A percentile compares a stretch with the other conserved stretches of the same genome.
Conservation (phyloP, 2,797 vertebrate species). For the Sphaeramia orbicularis region DNA sequence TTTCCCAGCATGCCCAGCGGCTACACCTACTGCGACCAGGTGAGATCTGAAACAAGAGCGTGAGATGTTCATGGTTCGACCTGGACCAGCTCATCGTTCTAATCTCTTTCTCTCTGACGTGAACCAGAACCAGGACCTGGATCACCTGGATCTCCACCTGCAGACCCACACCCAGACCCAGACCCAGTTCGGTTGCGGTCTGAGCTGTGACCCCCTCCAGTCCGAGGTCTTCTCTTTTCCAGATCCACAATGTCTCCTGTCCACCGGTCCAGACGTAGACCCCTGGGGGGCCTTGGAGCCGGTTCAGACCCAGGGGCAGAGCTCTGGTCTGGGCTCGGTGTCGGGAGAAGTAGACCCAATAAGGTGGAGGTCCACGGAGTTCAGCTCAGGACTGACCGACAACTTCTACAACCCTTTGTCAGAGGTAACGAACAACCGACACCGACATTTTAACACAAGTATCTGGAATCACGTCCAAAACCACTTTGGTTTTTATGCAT, state of each 20-base stretch:
- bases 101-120: conserved; percentile 15
- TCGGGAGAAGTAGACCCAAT: conserved; percentile 9
- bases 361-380: no score
- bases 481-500: no score
- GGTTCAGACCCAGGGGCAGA: conserved; percentile 29
- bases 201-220: conserved; percentile 1
- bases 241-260: neutral
- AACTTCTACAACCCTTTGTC: no score
- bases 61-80: neutral
- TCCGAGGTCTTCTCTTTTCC: conserved; percentile 2
- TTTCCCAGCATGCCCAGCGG: conserved; percentile 19
- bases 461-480: no score
- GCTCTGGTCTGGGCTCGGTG: conserved; percentile 16
- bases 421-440: no score
- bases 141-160: conserved; percentile 16
- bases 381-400: no score
- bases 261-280: conserved; percentile 8
- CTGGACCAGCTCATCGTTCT: neutral
- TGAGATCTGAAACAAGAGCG: conserved; percentile 8
- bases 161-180: conserved; percentile 23
- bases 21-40: conserved; percentile 44
- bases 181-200: conserved; percentile 15
- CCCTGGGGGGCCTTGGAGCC: conserved; percentile 33
- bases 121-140: conserved; percentile 38
- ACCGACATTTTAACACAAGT: no score